Conservation (phyloP, 2,888 invertebrate species). For the Heliconius charithonia region DNA sequence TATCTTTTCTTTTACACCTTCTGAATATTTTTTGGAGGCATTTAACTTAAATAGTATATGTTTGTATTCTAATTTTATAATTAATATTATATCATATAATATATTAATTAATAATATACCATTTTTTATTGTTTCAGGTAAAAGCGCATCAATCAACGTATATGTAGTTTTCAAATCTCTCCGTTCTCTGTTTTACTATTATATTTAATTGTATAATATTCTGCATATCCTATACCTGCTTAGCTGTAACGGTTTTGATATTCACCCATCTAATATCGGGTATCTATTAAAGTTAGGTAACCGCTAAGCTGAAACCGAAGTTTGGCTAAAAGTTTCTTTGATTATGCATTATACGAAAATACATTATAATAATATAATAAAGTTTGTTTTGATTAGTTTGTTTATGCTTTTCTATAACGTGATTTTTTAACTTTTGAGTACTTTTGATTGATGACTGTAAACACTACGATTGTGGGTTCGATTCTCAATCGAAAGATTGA, state of each 20-base stretch:
- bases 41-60: too few species aligned
- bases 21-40: too few species aligned
- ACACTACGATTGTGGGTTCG: not conserved
- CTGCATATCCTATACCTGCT: not conserved
- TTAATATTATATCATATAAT: too few species aligned
- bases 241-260: not conserved
- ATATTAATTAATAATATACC: not conserved
- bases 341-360: conserved; percentile 24
- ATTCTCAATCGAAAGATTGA: too few species aligned
- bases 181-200: not conserved
- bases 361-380: conserved; percentile 7
- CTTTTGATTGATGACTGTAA: too few species aligned
- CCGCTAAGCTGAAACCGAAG: conserved; percentile 11
- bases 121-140: conserved; percentile 30
- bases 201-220: not conserved
- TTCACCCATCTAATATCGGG: conserved; percentile 12
- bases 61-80: too few species aligned
- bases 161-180: not conserved
- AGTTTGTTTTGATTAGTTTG: not conserved
- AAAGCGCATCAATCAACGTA: not conserved
- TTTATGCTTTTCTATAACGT: not conserved
- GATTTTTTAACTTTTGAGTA: too few species aligned
- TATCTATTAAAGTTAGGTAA: conserved; percentile 19
- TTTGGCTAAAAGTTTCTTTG: conserved; percentile 15
- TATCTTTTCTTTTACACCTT: too few species aligned